A percentile compares a stretch with the other conserved stretches of the same genome.
These are phyloP conservation scores for Pterois miles DNA, from an alignment of 2,797 vertebrate genomes.

Conservation along the genomic window DNA sequence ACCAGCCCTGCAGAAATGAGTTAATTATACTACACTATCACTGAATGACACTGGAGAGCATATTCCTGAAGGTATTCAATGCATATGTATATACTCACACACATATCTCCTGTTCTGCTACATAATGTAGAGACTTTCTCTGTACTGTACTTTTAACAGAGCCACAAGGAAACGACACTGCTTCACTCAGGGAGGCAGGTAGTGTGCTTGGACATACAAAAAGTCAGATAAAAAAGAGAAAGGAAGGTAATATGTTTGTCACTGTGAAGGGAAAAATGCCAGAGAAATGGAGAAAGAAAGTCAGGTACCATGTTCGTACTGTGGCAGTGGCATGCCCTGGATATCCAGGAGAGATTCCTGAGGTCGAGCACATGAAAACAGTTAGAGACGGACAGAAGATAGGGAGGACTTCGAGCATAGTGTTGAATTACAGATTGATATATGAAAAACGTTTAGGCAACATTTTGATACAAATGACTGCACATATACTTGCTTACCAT, in stretches of 20 bases:
- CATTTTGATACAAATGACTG: background rate
- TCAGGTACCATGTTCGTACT: conserved; percentile 59
- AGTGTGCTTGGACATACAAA: conserved; percentile 26
- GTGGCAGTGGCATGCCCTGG: conserved; percentile 46
- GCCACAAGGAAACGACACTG: background rate
- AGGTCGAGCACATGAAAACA: conserved; percentile 61
- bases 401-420: conserved; percentile 10
- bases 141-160: conserved; percentile 4
- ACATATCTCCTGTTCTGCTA: background rate
- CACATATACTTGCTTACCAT: background rate
- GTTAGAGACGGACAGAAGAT: conserved; percentile 38
- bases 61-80: conserved; percentile 21
- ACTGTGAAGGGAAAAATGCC: background rate
- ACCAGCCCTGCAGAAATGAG: conserved; percentile 84
- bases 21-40: conserved; percentile 48
- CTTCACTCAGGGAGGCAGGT: conserved; percentile 20
- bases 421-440: conserved; percentile 8
- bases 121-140: background rate
- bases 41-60: conserved; percentile 16
- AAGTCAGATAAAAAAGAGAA: conserved; percentile 1
- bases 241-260: conserved; percentile 45
- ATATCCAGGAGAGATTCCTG: conserved; percentile 65
- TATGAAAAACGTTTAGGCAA: background rate
- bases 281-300: conserved; percentile 34
- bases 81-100: conserved; percentile 16